Evolutionary conservation across 2,113 vertebrate species (phyloP).

Genomic region (Hymenochirus boettgeri): DNA sequence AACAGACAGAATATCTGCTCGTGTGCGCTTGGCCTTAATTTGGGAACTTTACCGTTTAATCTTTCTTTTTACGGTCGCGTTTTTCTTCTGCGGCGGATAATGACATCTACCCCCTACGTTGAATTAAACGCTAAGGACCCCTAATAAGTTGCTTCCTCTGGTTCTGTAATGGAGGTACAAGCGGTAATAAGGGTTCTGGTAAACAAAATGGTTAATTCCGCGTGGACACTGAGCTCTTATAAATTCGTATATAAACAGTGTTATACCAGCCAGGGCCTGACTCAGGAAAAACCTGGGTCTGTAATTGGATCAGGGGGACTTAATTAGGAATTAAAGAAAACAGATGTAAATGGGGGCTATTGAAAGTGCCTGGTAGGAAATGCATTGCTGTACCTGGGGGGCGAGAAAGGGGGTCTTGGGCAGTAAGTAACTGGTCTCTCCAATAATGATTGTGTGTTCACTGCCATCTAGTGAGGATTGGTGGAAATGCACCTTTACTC

Average conservation of each 20-base stretch:
- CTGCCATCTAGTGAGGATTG: constrained; percentile 15
- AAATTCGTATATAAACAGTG: constrained; percentile 30
- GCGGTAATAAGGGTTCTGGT: too few species aligned
- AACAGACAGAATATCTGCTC: too few species aligned
- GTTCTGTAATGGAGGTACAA: too few species aligned
- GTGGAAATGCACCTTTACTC: neutral
- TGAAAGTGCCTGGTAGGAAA: constrained; percentile 1
- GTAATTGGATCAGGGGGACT: constrained; percentile 37
- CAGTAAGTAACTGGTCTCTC: neutral
- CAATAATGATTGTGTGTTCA: constrained; percentile 1
- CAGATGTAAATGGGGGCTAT: constrained; percentile 25
- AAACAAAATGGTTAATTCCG: too few species aligned
- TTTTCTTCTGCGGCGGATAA: too few species aligned
- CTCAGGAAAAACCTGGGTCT: constrained; percentile 20
- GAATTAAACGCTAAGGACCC: too few species aligned
- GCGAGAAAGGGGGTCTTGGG: neutral
- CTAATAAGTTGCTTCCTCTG: too few species aligned
- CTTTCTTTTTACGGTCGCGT: too few species aligned
- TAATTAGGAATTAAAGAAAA: constrained; percentile 34
- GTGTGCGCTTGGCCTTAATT: too few species aligned
- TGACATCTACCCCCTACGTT: too few species aligned
- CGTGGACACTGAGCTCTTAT: constrained; percentile 16
- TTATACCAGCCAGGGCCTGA: constrained; percentile 17
- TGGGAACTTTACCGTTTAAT: too few species aligned
- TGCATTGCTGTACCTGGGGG: too few species aligned